Evolutionary conservation across 2,888 invertebrate species (phyloP).

Genomic region (Drosophila suboccidentalis): DNA sequence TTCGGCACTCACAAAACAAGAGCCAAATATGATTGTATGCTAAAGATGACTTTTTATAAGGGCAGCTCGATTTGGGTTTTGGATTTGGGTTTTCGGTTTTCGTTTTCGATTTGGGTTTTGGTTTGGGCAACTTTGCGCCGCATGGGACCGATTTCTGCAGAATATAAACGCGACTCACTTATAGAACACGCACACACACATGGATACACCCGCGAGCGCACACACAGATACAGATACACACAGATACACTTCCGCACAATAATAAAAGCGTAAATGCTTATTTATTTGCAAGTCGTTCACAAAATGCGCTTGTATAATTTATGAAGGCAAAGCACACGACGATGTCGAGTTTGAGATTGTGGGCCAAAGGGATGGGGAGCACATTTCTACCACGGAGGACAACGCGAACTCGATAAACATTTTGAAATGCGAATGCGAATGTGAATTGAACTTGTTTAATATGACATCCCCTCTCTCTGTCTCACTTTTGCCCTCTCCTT

Average conservation of each 20-base stretch:
- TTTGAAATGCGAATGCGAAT: constrained; percentile 58
- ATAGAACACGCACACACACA: constrained; percentile 27
- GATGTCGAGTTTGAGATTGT: constrained; percentile 16
- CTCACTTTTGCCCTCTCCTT: neutral
- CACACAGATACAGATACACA: constrained; percentile 25
- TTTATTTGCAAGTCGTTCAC: constrained; percentile 80
- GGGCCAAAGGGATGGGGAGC: neutral
- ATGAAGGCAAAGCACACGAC: constrained; percentile 81
- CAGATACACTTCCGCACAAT: constrained; percentile 59
- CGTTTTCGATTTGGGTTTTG: constrained; percentile 3
- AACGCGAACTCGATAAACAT: constrained; percentile 63
- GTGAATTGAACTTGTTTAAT: constrained; percentile 67
- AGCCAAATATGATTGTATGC: constrained; percentile 57
- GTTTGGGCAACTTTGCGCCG: constrained; percentile 64
- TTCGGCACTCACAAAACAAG: constrained; percentile 64
- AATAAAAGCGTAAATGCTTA: constrained; percentile 82
- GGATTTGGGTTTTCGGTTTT: constrained; percentile 22
- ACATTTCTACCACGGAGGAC: constrained; percentile 18
- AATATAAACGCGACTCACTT: constrained; percentile 55
- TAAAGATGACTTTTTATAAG: constrained; percentile 58
- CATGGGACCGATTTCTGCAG: constrained; percentile 78
- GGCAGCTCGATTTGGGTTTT: constrained; percentile 22
- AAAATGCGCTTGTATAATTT: constrained; percentile 80
- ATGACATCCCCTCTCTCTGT: constrained; percentile 13
- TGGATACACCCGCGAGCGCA: constrained; percentile 10